phyloP scores from a whole-genome alignment of 2,888 invertebrate species.

The Ichneumon xanthorius region DNA sequence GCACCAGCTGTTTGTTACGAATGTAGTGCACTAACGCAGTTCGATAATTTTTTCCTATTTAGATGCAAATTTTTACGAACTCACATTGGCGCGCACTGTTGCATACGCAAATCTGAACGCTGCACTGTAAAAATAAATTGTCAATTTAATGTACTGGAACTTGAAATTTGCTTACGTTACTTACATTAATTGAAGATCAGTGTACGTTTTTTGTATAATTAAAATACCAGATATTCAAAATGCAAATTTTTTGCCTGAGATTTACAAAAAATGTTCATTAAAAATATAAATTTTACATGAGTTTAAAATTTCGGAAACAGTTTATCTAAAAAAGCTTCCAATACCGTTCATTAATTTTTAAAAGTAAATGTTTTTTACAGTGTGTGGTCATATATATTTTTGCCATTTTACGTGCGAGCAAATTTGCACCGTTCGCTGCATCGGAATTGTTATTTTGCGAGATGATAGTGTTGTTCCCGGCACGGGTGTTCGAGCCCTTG shows the following conservation, averaged over 20 bases:
- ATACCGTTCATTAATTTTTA: background rate
- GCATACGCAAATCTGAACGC: background rate
- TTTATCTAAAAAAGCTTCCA: too few relatives aligned
- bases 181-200: too few relatives aligned
- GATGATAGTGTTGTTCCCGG: background rate
- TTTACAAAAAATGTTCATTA: too few relatives aligned
- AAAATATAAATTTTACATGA: too few relatives aligned
- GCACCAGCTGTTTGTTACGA: background rate
- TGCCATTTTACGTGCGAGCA: background rate
- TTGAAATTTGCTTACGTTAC: too few relatives aligned
- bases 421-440: constrained; percentile 3
- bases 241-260: too few relatives aligned
- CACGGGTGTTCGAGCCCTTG: background rate
- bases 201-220: too few relatives aligned
- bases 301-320: too few relatives aligned
- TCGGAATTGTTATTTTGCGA: background rate
- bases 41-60: background rate
- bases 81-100: background rate
- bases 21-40: constrained; percentile 5
- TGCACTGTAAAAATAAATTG: too few relatives aligned
- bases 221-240: too few relatives aligned
- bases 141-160: too few relatives aligned
- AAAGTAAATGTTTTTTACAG: too few relatives aligned
- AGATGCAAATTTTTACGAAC: background rate
- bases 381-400: background rate